Conservation (phyloP, 2,888 invertebrate genomes). For the Amphipyra berbera region DNA sequence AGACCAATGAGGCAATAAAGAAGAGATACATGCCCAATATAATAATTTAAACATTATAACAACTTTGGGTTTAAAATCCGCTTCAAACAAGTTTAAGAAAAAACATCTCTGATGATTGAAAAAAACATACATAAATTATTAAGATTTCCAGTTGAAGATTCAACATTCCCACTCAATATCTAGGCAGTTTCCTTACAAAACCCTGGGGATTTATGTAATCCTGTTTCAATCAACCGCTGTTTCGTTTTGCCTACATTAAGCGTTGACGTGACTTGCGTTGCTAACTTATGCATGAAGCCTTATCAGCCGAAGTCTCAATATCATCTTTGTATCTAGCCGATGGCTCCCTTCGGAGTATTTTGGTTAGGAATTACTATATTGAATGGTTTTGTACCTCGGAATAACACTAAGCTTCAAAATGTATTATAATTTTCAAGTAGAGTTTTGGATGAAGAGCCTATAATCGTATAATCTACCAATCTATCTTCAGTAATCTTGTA, state of each 20-base stretch:
- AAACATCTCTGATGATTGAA: constrained; percentile 16
- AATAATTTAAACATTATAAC: too few species aligned
- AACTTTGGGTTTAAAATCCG: too few species aligned
- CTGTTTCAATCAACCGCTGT: constrained; percentile 62
- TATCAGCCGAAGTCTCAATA: constrained; percentile 24
- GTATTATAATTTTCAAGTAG: too few species aligned
- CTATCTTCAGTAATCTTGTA: too few species aligned
- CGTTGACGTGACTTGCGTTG: constrained; percentile 58
- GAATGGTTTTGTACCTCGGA: neutral
- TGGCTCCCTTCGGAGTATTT: constrained; percentile 19
- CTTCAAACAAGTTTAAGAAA: neutral
- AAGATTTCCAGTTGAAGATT: constrained; percentile 42
- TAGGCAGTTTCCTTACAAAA: constrained; percentile 39
- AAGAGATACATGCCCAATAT: too few species aligned
- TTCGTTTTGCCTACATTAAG: constrained; percentile 65
- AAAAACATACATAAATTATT: constrained; percentile 39
- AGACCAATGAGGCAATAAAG: too few species aligned
- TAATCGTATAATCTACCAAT: too few species aligned
- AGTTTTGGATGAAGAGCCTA: too few species aligned
- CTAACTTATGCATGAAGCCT: constrained; percentile 1
- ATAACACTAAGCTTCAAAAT: neutral
- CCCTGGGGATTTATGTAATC: constrained; percentile 64
- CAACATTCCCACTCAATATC: constrained; percentile 39
- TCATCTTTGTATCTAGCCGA: constrained; percentile 21
- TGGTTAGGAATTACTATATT: constrained; percentile 18